Evolutionary conservation across 2,797 vertebrate species (phyloP).

Genomic region (Salarias fasciatus): DNA sequence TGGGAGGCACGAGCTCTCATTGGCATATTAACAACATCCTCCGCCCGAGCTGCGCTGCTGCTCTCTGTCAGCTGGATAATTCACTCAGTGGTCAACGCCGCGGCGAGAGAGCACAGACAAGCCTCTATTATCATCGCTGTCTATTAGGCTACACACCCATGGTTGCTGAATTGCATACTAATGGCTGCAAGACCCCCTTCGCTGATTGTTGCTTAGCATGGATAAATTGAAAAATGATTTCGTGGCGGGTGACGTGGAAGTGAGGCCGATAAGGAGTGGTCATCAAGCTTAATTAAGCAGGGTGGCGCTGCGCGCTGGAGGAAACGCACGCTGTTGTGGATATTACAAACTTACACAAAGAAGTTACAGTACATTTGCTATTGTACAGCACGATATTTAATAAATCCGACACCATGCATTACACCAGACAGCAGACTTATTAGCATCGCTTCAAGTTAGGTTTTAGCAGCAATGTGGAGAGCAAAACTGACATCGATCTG

Average conservation of each 20-base stretch:
- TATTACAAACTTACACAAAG: conserved; percentile 1
- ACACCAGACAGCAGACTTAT: conserved; percentile 6
- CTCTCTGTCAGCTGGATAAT: conserved; percentile 80
- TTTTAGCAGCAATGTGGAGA: conserved; percentile 10
- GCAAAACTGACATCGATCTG: conserved; percentile 27
- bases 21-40: conserved; percentile 79
- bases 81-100: conserved; percentile 73
- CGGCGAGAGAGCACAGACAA: conserved; percentile 69
- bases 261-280: conserved; percentile 29
- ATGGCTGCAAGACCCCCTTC: conserved; percentile 41
- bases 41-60: conserved; percentile 65
- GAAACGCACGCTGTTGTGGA: background rate
- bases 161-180: conserved; percentile 66
- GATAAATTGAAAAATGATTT: conserved; percentile 50
- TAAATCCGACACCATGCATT: conserved; percentile 25
- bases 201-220: conserved; percentile 39
- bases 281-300: conserved; percentile 32
- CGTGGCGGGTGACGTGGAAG: conserved; percentile 24
- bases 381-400: conserved; percentile 26
- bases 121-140: conserved; percentile 75
- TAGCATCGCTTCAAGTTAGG: conserved; percentile 4
- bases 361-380: conserved; percentile 1
- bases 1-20: conserved; percentile 62
- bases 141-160: conserved; percentile 63
- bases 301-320: conserved; percentile 1